Base-by-base conservation (phyloP, 2,888 invertebrate genomes). In the Heliconius erato region DNA sequence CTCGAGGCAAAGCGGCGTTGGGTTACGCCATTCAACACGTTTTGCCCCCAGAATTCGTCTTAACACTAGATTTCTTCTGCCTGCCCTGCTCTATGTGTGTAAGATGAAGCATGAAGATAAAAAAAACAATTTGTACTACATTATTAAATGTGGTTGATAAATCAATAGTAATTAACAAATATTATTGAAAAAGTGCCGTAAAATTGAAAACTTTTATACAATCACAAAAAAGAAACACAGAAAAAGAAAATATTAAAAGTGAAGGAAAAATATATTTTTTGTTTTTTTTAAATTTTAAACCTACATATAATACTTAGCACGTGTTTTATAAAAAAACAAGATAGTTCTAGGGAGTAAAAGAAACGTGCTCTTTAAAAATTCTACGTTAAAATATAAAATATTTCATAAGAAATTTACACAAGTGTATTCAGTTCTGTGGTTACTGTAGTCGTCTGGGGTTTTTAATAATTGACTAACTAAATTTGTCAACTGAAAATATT, bases 401-500 rank as follows among this genome's bases (percentile, higher is more conserved):
- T 69, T 69, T 19, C 23, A 35, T 35, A 69, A 35, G 35, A 69
- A 69, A 69, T 68, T 28, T 68, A 9, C 28, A 35, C 69, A 35
- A 35, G 69, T 69, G 35, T n/a, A 23, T 35, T 11, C 69, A 35
- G 69, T 54, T 54, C 54, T 54, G 12, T 71, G 40, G n/a, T 71
- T 40, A 71, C 40, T 40, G 71, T 71, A 40, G 71, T 35, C 23
- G 71, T 71, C 71, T 71, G 69, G 71, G n/a, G 12, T 71, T 71
- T 71, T 71, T 35, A n/a, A 26, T 40, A 35, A 40, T 40, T 26
- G 12, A 12, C 40, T 23, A 23, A 23, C 54, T 23, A 54, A 7
- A 54, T 23, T 54, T 23, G 0, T 54, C 3, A 7, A 35, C 69
- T 69, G 23, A 40, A 67, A 11, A 35, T 68, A 35, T 12, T 69